These are phyloP conservation scores for Panthera uncia DNA, from an alignment of 2,113 vertebrate species.

Conservation along the genomic window DNA sequence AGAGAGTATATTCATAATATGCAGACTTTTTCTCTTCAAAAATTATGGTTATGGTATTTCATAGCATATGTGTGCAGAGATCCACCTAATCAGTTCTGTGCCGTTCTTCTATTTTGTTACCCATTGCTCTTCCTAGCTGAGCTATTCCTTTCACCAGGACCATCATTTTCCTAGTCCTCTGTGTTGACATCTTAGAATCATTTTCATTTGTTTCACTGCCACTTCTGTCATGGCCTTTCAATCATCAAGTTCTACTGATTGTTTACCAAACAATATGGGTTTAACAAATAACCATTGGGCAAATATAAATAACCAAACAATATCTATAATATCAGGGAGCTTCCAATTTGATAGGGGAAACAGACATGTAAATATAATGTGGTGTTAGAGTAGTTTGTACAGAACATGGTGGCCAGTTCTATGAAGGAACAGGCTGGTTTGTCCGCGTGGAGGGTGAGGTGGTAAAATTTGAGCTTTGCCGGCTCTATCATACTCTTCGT, in stretches of 20 bases:
- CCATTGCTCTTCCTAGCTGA: not conserved
- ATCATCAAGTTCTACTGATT: not conserved
- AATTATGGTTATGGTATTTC: not conserved
- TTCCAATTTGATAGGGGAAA: not conserved
- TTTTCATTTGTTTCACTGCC: not conserved
- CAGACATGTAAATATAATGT: not conserved
- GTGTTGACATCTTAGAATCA: not conserved
- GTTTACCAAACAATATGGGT: not conserved
- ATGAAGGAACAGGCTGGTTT: not conserved
- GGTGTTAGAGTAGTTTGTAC: not conserved
- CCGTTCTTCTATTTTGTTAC: not conserved
- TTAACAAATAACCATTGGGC: not conserved
- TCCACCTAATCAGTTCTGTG: not conserved
- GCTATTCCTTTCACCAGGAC: not conserved
- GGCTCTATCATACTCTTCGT: not conserved
- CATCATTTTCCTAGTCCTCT: not conserved
- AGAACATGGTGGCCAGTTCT: not conserved
- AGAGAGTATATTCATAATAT: not conserved
- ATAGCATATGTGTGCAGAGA: not conserved
- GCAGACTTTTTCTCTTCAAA: not conserved
- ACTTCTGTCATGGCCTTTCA: not conserved
- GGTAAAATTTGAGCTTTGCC: not conserved
- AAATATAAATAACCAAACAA: not conserved
- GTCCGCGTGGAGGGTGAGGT: not conserved
- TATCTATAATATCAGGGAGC: no score